Evolutionary conservation across 2,113 vertebrate species (phyloP).

Genomic region (zebrafish (Danio rerio)): DNA sequence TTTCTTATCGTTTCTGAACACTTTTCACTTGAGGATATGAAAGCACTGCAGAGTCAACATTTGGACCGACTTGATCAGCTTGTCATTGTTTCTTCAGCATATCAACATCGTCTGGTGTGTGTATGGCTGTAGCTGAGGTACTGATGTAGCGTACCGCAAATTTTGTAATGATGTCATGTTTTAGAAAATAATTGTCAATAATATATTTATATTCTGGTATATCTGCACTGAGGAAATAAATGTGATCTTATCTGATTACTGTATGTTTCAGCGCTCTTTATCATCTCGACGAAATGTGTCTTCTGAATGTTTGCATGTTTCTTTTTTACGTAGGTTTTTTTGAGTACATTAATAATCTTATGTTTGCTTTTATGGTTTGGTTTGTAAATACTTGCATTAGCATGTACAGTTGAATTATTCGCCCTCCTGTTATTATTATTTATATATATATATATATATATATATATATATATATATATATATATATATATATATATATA

Average conservation of each 20-base stretch:
- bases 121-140: slow-evolving; percentile 59
- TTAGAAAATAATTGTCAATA: slow-evolving; percentile 52
- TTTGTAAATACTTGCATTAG: not conserved
- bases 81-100: slow-evolving; percentile 5
- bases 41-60: not conserved
- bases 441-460: no score
- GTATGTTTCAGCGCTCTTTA: slow-evolving; percentile 28
- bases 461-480: no score
- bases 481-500: no score
- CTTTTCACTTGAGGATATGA: not conserved
- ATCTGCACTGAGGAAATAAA: slow-evolving; percentile 75
- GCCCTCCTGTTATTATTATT: no score
- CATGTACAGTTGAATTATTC: not conserved
- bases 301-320: not conserved
- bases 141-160: slow-evolving; percentile 54
- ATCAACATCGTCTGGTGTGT: slow-evolving; percentile 10
- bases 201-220: slow-evolving; percentile 69
- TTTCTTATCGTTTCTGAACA: not conserved
- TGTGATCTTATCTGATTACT: slow-evolving; percentile 59
- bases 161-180: slow-evolving; percentile 58
- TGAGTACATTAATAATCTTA: slow-evolving; percentile 12
- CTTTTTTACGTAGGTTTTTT: not conserved
- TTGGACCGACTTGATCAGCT: slow-evolving; percentile 11
- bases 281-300: not conserved
- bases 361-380: not conserved